These are phyloP conservation scores for Zapornia atra DNA, from an alignment of 2,113 vertebrate genomes.

Conservation along the genomic window DNA sequence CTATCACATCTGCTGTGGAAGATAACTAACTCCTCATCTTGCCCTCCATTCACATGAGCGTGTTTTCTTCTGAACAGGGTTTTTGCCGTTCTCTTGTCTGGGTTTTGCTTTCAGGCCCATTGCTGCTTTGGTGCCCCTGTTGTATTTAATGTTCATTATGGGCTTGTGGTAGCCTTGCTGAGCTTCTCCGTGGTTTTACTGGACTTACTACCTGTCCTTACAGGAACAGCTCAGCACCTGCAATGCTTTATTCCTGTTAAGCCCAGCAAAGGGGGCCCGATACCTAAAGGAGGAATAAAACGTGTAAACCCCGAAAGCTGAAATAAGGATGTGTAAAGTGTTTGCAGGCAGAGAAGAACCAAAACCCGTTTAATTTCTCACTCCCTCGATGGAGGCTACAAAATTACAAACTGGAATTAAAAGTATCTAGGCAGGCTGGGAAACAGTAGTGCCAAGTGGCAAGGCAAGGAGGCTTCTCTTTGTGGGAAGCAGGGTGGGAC, in stretches of 20 bases:
- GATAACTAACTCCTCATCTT: neutral
- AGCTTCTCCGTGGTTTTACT: neutral
- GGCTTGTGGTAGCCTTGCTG: neutral
- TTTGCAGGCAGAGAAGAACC: neutral
- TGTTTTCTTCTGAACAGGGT: neutral
- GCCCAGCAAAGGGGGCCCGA: neutral
- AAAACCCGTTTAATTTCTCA: accelerated
- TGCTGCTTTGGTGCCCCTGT: accelerated
- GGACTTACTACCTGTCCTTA: accelerated
- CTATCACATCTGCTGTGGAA: accelerated
- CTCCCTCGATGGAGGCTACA: neutral
- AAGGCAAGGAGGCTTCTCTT: neutral
- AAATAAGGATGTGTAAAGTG: neutral
- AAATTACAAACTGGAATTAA: neutral
- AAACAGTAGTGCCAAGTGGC: accelerated
- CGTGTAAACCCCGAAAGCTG: neutral
- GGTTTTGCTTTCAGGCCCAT: neutral
- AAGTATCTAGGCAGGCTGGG: neutral
- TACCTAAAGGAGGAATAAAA: neutral
- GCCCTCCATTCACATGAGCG: accelerated
- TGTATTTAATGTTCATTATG: neutral
- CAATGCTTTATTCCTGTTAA: neutral
- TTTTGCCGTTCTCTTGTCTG: neutral
- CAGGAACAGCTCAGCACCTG: neutral
- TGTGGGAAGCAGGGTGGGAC: accelerated